Evolutionary conservation across 2,888 invertebrate genomes (phyloP).

Genomic region (Yponomeuta cagnagella): DNA sequence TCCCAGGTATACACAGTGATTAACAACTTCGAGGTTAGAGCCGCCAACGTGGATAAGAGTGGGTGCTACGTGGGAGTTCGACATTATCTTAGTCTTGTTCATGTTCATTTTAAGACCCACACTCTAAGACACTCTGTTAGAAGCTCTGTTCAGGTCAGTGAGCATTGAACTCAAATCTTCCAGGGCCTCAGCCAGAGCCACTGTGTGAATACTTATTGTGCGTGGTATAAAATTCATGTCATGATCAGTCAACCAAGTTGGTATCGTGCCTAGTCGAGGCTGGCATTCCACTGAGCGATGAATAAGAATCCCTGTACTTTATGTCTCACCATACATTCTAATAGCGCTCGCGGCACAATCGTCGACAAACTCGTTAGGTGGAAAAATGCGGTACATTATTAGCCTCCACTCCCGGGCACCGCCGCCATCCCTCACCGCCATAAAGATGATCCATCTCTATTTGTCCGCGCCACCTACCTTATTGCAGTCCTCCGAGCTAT

Average conservation of each 20-base stretch:
- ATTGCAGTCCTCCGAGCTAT: not conserved
- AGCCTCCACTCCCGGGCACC: conserved; percentile 26
- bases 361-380: conserved; percentile 30
- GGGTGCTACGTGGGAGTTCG: too few species aligned
- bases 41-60: too few species aligned
- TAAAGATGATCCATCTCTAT: conserved; percentile 33
- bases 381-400: conserved; percentile 38
- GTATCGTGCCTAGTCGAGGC: not conserved
- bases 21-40: too few species aligned
- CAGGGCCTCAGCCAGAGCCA: too few species aligned
- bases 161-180: too few species aligned
- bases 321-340: not conserved
- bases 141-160: too few species aligned
- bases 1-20: too few species aligned
- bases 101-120: too few species aligned
- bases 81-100: too few species aligned
- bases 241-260: not conserved
- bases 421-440: conserved; percentile 28
- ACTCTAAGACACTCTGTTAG: too few species aligned
- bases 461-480: conserved; percentile 20
- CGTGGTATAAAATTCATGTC: too few species aligned
- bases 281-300: not conserved
- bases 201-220: too few species aligned
- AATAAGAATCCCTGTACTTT: not conserved
- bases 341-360: not conserved